phyloP scores from a whole-genome alignment of 1,140 invertebrate genomes.

The Platyscapa corneri region DNA sequence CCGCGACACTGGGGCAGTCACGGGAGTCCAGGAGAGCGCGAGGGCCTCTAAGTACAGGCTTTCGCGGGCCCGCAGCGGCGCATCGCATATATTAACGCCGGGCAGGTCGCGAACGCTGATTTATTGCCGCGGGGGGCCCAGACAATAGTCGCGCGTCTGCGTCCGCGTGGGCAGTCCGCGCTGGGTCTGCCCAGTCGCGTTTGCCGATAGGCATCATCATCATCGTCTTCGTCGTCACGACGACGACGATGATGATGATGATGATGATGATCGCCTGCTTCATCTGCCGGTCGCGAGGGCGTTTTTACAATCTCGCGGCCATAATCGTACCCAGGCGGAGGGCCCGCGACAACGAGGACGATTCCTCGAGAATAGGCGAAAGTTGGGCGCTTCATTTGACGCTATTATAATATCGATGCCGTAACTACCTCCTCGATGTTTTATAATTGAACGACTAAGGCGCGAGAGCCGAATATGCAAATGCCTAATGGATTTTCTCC shows the following conservation, averaged over 20 bases:
- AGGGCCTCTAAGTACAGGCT: constrained; percentile 4
- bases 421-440: not conserved
- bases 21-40: not conserved
- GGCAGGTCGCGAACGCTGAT: not conserved
- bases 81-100: constrained; percentile 39
- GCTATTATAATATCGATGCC: constrained; percentile 1
- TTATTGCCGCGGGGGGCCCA: not conserved
- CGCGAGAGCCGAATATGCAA: constrained; percentile 30
- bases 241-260: not conserved
- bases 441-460: constrained; percentile 40
- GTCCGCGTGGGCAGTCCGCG: constrained; percentile 49
- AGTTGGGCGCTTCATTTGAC: constrained; percentile 13
- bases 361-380: not conserved
- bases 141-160: constrained; percentile 44
- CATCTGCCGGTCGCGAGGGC: not conserved
- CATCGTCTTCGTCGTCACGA: constrained; percentile 49
- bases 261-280: not conserved
- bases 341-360: constrained; percentile 9
- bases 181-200: constrained; percentile 51
- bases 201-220: constrained; percentile 17
- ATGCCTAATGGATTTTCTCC: constrained; percentile 29
- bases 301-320: not conserved
- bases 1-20: not conserved
- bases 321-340: constrained; percentile 17
- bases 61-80: not conserved